A percentile compares a stretch with the other conserved stretches of the same genome.
Conservation (phyloP, 1,140 invertebrate species). For the Cyclina sinensis region DNA sequence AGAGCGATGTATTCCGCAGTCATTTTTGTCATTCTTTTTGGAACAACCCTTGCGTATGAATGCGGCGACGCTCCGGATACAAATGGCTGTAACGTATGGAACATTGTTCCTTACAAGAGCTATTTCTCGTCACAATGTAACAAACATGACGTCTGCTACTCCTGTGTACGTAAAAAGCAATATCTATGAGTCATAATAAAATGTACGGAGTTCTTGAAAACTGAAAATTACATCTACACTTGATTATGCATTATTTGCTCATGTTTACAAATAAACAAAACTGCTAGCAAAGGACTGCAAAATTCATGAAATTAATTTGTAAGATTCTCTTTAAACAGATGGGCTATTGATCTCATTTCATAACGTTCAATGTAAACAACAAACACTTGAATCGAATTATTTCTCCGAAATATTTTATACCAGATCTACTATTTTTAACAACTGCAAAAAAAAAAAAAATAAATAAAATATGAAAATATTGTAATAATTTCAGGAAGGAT, state of each 20-base stretch:
- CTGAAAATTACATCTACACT: background rate
- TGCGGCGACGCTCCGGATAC: constrained; percentile 13
- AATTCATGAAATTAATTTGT: background rate
- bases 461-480: background rate
- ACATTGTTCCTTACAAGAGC: constrained; percentile 65
- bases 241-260: background rate
- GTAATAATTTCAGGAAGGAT: background rate
- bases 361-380: background rate
- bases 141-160: constrained; percentile 74
- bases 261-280: background rate
- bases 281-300: background rate
- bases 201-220: background rate
- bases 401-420: no score
- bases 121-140: constrained; percentile 71
- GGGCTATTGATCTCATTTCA: no score
- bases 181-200: background rate
- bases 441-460: background rate
- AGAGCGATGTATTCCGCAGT: background rate
- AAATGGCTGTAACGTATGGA: constrained; percentile 72
- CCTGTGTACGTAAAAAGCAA: constrained; percentile 71
- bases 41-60: background rate
- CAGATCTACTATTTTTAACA: background rate
- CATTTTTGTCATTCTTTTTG: background rate
- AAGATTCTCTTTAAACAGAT: no score
- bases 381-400: background rate